A percentile compares a stretch with the other conserved stretches of the same genome.
Conservation (phyloP, 2,888 invertebrate species). For the Troides aeacus region DNA sequence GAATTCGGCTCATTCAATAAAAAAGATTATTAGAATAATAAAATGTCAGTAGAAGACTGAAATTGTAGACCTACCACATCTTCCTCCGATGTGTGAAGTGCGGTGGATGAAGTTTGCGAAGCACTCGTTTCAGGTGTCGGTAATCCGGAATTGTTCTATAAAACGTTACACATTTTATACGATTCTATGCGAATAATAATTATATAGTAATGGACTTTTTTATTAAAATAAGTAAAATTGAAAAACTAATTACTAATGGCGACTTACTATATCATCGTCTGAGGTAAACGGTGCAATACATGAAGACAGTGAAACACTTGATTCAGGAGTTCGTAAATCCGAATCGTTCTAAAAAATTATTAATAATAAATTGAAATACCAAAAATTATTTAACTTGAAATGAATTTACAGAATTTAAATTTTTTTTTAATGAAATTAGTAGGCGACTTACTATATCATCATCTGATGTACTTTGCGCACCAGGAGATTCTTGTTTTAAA, state of each 20-base stretch:
- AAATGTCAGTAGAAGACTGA: not conserved
- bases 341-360: not conserved
- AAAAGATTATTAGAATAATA: not conserved
- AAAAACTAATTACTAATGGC: not conserved
- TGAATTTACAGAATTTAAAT: not conserved
- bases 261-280: not conserved
- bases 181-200: not conserved
- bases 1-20: not conserved
- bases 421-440: not conserved
- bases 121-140: not conserved
- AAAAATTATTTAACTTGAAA: not conserved
- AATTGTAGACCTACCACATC: not conserved
- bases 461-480: not conserved
- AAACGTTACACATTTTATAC: not conserved
- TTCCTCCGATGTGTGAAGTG: not conserved
- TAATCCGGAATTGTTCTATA: not conserved
- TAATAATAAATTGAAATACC: not conserved
- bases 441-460: not conserved
- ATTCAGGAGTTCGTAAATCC: not conserved
- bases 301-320: slow-evolving; percentile 1
- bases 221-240: not conserved
- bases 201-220: not conserved
- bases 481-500: not conserved
- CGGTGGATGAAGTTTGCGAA: not conserved
- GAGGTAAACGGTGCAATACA: not conserved